Base-by-base conservation (phyloP, 1,140 invertebrate genomes). In the Drosophila ficusphila region DNA sequence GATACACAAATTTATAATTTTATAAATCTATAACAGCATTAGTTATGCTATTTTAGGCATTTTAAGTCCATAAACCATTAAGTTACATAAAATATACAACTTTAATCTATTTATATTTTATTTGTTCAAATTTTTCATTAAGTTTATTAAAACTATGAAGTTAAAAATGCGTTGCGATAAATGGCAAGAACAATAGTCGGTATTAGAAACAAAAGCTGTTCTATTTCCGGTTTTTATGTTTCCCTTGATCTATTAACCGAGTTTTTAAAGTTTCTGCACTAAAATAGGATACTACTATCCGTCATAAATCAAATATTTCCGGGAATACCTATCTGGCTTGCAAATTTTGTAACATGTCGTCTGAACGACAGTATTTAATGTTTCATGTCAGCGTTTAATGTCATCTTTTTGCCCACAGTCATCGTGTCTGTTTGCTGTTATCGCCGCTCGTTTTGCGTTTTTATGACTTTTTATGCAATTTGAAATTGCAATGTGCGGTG, bases 391-490 rank as follows among this genome's bases (percentile, higher is more conserved):
- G 57, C 69, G 21, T 64, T 60, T 64, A 48, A 41, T 78, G 46
- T 49, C 25, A 71, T 31, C 7, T 65, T 58, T 61, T 79, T 62
- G 23, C 34, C 47, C 31, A 31, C n/a, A 19, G 46, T 42, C 23
- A 7, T 44, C 23, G 9, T 44, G 46, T 16, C 34, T 8, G 29
- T 44, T 25, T 41, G 57, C 27, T 70, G 73, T 61, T 64, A 39
- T 67, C 64, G 61, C 47, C 52, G 9, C 27, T 47, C 38, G 27
- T 61, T 69, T 69, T 52, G 56, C 47, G 19, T 52, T 31, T 58
- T 74, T 77, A 62, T 64, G 39, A 33, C 42, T 67, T 81, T 79
- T 62, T 68, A 51, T 76, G 53, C 70, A 48, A 51, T 52, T 81
- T 31, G 39, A 65, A 71, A 76, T 46, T 34, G 36, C 58, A 42